Percentiles rank a stretch among this genome's conserved stretches.
phyloP scores from a whole-genome alignment of 92 coral and sea anemone species.

The Actinernus sp. region DNA sequence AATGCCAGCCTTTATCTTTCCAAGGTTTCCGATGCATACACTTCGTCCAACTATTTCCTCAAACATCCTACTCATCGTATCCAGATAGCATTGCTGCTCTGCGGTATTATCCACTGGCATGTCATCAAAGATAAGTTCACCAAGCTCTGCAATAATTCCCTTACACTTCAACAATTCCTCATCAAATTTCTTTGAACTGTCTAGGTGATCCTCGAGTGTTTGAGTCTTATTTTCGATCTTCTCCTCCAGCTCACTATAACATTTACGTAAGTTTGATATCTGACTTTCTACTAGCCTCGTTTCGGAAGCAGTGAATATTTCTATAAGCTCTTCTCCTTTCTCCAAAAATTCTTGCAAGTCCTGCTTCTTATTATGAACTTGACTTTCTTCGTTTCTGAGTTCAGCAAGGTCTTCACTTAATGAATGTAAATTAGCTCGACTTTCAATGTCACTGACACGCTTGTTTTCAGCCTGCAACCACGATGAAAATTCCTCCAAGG shows the following conservation, averaged over 20 bases:
- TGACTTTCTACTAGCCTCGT: conserved; percentile 35
- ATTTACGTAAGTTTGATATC: conserved; percentile 4
- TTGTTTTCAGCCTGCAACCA: conserved; percentile 27
- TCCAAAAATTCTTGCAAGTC: conserved; percentile 31
- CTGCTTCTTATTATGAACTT: conserved; percentile 13
- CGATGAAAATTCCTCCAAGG: conserved; percentile 9
- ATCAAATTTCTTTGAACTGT: conserved; percentile 22
- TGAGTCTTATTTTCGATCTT: conserved; percentile 10
- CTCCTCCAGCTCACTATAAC: conserved; percentile 23
- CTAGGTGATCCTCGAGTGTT: conserved; percentile 12
- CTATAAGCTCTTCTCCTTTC: conserved; percentile 25
- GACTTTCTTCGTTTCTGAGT: conserved; percentile 5
- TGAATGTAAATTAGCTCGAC: not conserved
- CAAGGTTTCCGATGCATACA: conserved; percentile 45
- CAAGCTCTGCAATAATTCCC: conserved; percentile 27
- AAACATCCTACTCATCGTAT: conserved; percentile 48
- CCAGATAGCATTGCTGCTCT: conserved; percentile 62
- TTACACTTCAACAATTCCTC: conserved; percentile 50
- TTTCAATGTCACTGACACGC: not conserved
- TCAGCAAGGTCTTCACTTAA: conserved; percentile 6
- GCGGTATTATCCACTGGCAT: conserved; percentile 18
- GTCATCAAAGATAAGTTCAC: conserved; percentile 33
- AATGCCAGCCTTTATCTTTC: conserved; percentile 34
- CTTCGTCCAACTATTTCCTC: conserved; percentile 55
- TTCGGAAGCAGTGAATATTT: conserved; percentile 39